phyloP scores from a whole-genome alignment of 2,113 vertebrate genomes.

The Perccottus glenii region DNA sequence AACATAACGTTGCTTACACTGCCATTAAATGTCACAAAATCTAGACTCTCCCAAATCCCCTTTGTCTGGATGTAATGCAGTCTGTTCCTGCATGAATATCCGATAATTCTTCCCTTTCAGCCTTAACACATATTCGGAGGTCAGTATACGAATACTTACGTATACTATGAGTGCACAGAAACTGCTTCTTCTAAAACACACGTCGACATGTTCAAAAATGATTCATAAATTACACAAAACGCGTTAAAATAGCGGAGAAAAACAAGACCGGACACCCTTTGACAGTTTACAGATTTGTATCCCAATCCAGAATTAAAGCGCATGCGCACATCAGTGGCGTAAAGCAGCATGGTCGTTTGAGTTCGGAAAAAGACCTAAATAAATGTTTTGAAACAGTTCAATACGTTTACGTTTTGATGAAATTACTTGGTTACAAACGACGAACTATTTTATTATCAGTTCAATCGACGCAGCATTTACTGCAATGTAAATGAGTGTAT shows the following conservation, averaged over 20 bases:
- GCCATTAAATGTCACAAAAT: background rate
- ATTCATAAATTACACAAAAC: slow-evolving; percentile 7
- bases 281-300: slow-evolving; percentile 41
- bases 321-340: slow-evolving; percentile 18
- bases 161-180: slow-evolving; percentile 25
- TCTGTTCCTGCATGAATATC: slow-evolving; percentile 14
- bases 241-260: slow-evolving; percentile 3
- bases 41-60: slow-evolving; percentile 34
- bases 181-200: background rate
- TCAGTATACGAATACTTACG: slow-evolving; percentile 49
- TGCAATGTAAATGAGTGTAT: background rate
- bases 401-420: background rate
- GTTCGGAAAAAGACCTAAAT: slow-evolving; percentile 22
- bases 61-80: slow-evolving; percentile 41
- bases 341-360: slow-evolving; percentile 49
- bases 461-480: too few relatives aligned
- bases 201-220: slow-evolving; percentile 39
- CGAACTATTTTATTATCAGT: too few relatives aligned
- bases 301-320: slow-evolving; percentile 29
- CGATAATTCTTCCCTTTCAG: slow-evolving; percentile 1
- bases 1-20: background rate
- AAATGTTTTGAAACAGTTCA: background rate
- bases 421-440: background rate
- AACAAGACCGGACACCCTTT: slow-evolving; percentile 11
- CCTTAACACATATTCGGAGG: background rate